A percentile compares a stretch with the other conserved stretches of the same genome.
Evolutionary conservation across 2,113 vertebrate genomes (phyloP).

Genomic region (Bufo bufo): DNA sequence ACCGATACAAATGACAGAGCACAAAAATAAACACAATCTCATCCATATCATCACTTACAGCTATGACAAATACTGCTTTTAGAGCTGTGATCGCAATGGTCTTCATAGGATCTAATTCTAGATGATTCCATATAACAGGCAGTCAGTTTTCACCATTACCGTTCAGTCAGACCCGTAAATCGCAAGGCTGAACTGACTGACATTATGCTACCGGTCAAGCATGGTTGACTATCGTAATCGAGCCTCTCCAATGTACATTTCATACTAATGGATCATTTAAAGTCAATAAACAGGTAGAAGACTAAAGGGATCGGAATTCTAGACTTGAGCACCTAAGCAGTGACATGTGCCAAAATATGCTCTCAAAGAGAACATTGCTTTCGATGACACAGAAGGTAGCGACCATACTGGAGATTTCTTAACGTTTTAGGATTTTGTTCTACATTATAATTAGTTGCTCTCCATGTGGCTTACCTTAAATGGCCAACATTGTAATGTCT

Average conservation of each 20-base stretch:
- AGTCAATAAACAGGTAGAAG: not conserved
- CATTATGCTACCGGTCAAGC: not conserved
- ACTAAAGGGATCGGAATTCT: not conserved
- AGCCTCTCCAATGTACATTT: not conserved
- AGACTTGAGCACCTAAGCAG: not conserved
- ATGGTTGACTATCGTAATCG: not conserved
- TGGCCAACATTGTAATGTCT: conserved; percentile 91
- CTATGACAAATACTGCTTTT: not conserved
- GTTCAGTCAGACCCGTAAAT: not conserved
- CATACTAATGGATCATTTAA: not conserved
- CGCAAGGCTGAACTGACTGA: not conserved
- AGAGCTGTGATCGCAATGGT: not conserved
- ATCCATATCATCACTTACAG: not conserved
- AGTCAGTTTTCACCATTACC: not conserved
- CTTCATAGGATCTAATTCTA: not conserved
- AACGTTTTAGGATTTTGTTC: not conserved
- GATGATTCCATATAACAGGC: not conserved
- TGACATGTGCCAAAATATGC: not conserved
- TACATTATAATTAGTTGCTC: not conserved
- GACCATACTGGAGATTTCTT: not conserved
- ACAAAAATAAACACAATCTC: not conserved
- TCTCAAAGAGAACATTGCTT: not conserved
- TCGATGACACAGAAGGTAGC: not conserved
- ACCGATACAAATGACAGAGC: not conserved
- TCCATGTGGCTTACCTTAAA: conserved; percentile 77